Conservation (phyloP, 1,140 invertebrate genomes). For the Diabrotica undecimpunctata region DNA sequence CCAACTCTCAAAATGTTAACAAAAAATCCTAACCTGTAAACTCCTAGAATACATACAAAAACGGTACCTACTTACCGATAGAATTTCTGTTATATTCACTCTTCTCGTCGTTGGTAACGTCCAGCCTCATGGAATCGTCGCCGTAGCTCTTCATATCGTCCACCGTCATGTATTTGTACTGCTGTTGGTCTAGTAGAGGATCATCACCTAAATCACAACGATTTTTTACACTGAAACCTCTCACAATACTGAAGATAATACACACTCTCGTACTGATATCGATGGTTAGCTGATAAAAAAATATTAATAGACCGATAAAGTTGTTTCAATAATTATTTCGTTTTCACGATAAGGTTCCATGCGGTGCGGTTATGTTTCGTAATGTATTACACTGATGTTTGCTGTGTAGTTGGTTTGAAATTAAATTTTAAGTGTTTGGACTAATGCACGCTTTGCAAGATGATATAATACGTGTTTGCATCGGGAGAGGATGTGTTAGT, state of each 20-base stretch:
- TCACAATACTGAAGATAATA: not conserved
- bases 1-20: too few species aligned
- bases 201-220: conserved; percentile 65
- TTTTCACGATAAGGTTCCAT: not conserved
- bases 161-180: conserved; percentile 83
- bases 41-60: too few species aligned
- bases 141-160: conserved; percentile 79
- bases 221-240: not conserved
- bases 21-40: too few species aligned
- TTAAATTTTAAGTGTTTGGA: too few species aligned
- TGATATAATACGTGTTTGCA: too few species aligned
- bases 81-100: conserved; percentile 47
- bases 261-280: not conserved
- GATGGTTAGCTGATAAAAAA: not conserved
- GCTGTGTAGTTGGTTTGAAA: not conserved
- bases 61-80: conserved; percentile 41
- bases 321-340: not conserved
- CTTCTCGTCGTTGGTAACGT: conserved; percentile 68
- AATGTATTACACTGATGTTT: not conserved
- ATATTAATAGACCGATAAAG: conserved; percentile 3
- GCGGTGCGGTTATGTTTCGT: not conserved
- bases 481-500: too few species aligned
- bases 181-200: conserved; percentile 73
- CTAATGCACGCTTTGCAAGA: too few species aligned
- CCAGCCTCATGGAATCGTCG: conserved; percentile 73